These are phyloP conservation scores for Phoenicopterus ruber DNA, from an alignment of 2,113 vertebrate genomes.

Conservation along the genomic window DNA sequence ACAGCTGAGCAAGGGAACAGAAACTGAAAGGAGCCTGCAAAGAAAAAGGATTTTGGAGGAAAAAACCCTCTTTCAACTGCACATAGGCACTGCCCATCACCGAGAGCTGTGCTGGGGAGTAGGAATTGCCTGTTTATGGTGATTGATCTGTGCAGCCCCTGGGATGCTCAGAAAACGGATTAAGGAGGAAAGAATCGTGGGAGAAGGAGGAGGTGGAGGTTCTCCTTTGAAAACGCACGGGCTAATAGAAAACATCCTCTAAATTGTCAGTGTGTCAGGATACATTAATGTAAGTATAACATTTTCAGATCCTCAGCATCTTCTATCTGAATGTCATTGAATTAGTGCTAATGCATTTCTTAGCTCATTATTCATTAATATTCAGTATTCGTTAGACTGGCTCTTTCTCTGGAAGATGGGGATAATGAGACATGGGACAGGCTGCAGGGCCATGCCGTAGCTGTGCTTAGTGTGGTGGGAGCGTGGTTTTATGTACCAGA, in stretches of 20 bases:
- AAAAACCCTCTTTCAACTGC: not conserved
- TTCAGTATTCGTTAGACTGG: not conserved
- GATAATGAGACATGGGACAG: not conserved
- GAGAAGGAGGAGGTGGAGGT: slow-evolving; percentile 2
- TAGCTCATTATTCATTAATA: not conserved
- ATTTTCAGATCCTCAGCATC: not conserved
- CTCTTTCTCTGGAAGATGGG: not conserved
- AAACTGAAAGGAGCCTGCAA: not conserved
- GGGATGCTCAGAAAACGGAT: not conserved
- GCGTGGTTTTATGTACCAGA: not conserved
- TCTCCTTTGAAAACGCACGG: not conserved
- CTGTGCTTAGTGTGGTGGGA: not conserved
- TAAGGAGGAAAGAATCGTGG: not conserved
- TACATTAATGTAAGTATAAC: not conserved
- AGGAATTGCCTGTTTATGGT: not conserved
- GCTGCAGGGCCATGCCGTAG: not conserved
- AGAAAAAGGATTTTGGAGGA: not conserved
- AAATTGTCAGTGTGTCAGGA: slow-evolving; percentile 7
- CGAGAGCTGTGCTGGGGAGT: not conserved
- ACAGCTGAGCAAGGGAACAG: not conserved
- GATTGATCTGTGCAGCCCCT: not conserved
- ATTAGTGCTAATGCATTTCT: not conserved
- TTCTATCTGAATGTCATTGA: not conserved
- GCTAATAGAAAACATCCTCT: slow-evolving; percentile 37
- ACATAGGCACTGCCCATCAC: not conserved